Conservation (phyloP, 2,797 vertebrate species). For the Anas capensis region DNA sequence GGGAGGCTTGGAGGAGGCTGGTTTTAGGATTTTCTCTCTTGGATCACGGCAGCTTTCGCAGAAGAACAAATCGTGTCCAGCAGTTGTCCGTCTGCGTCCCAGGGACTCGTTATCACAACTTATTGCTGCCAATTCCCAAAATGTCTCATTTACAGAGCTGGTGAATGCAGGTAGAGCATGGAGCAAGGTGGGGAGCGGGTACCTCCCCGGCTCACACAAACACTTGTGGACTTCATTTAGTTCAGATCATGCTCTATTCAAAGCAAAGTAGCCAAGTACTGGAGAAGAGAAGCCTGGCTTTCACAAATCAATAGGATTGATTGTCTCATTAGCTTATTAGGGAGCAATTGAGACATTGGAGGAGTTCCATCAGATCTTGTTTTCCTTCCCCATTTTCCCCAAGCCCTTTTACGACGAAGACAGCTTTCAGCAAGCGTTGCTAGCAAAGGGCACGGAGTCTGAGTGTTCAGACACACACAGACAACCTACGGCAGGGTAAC, state of each 20-base stretch:
- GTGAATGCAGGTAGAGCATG: not conserved
- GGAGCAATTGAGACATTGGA: not conserved
- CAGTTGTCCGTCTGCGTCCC: not conserved
- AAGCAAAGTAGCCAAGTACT: not conserved
- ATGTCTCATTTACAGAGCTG: rapidly evolving
- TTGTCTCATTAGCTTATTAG: constrained; percentile 22
- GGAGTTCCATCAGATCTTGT: not conserved
- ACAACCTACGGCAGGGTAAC: not conserved
- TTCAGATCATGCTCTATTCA: not conserved
- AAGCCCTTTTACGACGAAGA: not conserved
- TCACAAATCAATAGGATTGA: constrained; percentile 27
- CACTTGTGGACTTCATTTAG: not conserved
- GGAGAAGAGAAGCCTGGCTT: constrained; percentile 45
- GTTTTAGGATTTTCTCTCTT: not conserved
- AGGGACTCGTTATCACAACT: not conserved
- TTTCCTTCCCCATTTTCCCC: constrained; percentile 23
- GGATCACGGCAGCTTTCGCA: not conserved
- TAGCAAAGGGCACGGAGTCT: not conserved
- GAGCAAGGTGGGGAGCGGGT: not conserved
- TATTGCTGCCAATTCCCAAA: rapidly evolving
- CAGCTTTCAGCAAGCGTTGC: not conserved
- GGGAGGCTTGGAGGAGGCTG: not conserved
- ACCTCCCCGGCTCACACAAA: rapidly evolving
- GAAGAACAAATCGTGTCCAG: not conserved
- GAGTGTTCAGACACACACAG: constrained; percentile 22